phyloP scores from a whole-genome alignment of 2,113 vertebrate species.

The Tachycineta bicolor region DNA sequence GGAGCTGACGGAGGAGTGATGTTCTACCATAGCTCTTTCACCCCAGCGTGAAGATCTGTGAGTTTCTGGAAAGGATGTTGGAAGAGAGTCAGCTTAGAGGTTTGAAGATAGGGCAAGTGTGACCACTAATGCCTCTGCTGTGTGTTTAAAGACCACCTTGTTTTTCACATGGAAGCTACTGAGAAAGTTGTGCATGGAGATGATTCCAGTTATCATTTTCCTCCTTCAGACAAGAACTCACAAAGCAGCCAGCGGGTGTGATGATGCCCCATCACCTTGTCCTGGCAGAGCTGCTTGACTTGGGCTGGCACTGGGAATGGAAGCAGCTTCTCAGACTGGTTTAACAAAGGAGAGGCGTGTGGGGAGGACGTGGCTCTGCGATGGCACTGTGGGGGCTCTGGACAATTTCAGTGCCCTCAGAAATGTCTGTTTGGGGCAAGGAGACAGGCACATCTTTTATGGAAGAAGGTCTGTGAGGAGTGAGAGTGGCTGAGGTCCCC shows the following conservation, averaged over 20 bases:
- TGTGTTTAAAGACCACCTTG: background rate
- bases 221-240: background rate
- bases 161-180: background rate
- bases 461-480: background rate
- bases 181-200: background rate
- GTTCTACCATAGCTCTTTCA: background rate
- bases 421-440: background rate
- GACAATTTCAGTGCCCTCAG: background rate
- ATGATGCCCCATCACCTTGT: background rate
- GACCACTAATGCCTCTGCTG: background rate
- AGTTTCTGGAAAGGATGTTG: background rate
- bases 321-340: background rate
- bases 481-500: background rate
- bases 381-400: rapidly evolving
- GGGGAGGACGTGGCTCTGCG: rapidly evolving
- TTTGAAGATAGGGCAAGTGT: background rate
- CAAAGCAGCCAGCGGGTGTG: rapidly evolving
- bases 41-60: rapidly evolving
- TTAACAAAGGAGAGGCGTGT: background rate
- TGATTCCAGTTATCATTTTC: background rate
- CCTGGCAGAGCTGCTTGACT: background rate
- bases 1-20: background rate
- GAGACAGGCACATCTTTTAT: rapidly evolving
- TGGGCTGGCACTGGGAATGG: background rate
- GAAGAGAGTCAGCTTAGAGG: background rate